These are phyloP conservation scores for Arrhamphus sclerolepis DNA, from an alignment of 2,797 vertebrate genomes.

Conservation along the genomic window DNA sequence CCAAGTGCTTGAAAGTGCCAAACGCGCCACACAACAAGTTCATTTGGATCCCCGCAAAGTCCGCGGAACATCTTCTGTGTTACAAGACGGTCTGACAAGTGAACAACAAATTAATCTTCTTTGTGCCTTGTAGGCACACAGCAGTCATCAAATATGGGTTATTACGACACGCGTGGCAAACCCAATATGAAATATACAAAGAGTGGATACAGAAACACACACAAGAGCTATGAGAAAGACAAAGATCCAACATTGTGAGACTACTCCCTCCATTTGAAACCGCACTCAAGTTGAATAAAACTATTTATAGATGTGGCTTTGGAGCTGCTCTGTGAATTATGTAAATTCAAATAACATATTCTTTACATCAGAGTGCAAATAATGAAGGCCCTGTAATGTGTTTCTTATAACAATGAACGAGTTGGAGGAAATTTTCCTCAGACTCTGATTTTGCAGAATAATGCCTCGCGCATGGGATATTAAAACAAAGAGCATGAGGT, in stretches of 20 bases:
- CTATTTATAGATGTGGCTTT: constrained; percentile 76
- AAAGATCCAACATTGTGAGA: constrained; percentile 63
- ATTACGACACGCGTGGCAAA: constrained; percentile 52
- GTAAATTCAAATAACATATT: constrained; percentile 80
- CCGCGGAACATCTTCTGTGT: constrained; percentile 44
- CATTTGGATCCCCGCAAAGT: constrained; percentile 53
- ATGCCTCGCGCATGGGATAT: constrained; percentile 79
- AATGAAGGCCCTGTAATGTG: constrained; percentile 78
- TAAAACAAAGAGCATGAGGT: constrained; percentile 77
- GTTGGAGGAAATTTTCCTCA: constrained; percentile 65
- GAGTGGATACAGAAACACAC: constrained; percentile 43
- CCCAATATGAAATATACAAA: constrained; percentile 42
- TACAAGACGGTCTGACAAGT: constrained; percentile 7
- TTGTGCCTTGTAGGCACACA: constrained; percentile 17
- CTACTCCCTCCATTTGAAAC: constrained; percentile 68
- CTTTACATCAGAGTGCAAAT: constrained; percentile 73
- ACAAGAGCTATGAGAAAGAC: constrained; percentile 38
- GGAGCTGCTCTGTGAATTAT: constrained; percentile 71
- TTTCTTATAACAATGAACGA: constrained; percentile 72
- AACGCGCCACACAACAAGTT: constrained; percentile 49
- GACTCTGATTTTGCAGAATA: constrained; percentile 73
- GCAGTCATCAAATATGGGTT: constrained; percentile 26
- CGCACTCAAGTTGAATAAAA: constrained; percentile 68
- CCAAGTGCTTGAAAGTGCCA: constrained; percentile 43
- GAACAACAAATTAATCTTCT: constrained; percentile 63